These are phyloP conservation scores for Phenganax stokvisi DNA, from an alignment of 92 coral and sea anemone species.

Conservation along the genomic window DNA sequence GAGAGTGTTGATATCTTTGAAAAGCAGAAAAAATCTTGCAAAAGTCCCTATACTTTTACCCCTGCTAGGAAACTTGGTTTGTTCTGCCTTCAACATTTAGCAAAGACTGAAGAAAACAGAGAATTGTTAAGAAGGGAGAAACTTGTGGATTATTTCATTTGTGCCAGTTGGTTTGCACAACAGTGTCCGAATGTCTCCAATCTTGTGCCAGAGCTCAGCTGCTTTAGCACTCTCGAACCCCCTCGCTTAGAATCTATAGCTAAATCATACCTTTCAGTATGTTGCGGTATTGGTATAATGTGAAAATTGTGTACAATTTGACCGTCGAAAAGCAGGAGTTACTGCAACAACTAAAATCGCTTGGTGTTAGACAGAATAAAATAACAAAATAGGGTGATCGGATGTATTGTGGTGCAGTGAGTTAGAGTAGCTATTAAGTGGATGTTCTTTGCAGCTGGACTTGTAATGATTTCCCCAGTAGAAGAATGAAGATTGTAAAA, in stretches of 20 bases:
- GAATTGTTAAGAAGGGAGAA: constrained; percentile 48
- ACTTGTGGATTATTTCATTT: constrained; percentile 56
- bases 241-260: constrained; percentile 27
- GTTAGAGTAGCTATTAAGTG: no score
- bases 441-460: no score
- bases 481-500: no score
- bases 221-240: not conserved
- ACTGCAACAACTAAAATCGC: no score
- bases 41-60: constrained; percentile 55
- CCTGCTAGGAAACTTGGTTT: constrained; percentile 66
- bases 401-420: no score
- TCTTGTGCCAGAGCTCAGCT: constrained; percentile 1
- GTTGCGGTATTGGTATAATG: constrained; percentile 8
- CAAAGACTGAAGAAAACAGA: constrained; percentile 46
- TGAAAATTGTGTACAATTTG: not conserved
- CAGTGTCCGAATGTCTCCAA: not conserved
- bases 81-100: constrained; percentile 55
- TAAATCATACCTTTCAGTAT: constrained; percentile 31
- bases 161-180: constrained; percentile 56
- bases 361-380: no score
- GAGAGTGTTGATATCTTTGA: not conserved
- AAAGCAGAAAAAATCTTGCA: not conserved
- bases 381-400: no score
- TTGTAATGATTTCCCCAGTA: no score
- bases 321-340: no score